These are phyloP conservation scores for Aspidoscelis tigris DNA, from an alignment of 2,113 vertebrate genomes.

Conservation along the genomic window DNA sequence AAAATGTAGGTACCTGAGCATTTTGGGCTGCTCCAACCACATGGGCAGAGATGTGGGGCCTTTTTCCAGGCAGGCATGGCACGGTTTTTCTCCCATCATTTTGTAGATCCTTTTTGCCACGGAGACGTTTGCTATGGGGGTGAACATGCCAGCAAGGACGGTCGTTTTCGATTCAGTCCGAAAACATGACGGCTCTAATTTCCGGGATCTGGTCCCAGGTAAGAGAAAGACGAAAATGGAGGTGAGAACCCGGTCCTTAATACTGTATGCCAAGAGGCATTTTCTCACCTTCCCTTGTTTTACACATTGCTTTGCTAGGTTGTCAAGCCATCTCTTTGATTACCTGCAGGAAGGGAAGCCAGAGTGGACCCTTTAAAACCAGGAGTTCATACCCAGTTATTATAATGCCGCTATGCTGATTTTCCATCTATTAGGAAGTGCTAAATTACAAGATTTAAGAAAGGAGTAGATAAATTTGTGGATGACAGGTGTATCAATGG, in stretches of 20 bases:
- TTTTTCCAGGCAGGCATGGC: neutral
- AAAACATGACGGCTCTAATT: constrained; percentile 88
- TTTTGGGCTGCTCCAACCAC: neutral
- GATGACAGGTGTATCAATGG: too few relatives aligned
- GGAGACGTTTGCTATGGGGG: constrained; percentile 93
- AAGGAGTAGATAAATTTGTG: too few relatives aligned
- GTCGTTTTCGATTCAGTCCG: constrained; percentile 92
- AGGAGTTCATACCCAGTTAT: too few relatives aligned
- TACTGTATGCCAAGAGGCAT: too few relatives aligned
- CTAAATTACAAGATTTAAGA: too few relatives aligned
- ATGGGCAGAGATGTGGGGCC: too few relatives aligned
- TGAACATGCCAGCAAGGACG: constrained; percentile 92
- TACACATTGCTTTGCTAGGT: too few relatives aligned
- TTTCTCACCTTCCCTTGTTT: too few relatives aligned
- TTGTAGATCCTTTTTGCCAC: constrained; percentile 91
- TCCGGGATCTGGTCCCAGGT: constrained; percentile 90
- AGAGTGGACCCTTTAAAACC: neutral
- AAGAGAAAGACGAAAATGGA: constrained; percentile 50
- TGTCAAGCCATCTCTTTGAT: too few relatives aligned
- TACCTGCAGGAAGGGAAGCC: neutral
- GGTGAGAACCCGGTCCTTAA: too few relatives aligned
- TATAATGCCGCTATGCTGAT: neutral
- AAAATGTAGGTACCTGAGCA: neutral
- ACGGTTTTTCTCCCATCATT: neutral
- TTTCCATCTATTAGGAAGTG: neutral